These are phyloP conservation scores for Apis dorsata DNA, from an alignment of 1,140 invertebrate genomes.

Conservation along the genomic window DNA sequence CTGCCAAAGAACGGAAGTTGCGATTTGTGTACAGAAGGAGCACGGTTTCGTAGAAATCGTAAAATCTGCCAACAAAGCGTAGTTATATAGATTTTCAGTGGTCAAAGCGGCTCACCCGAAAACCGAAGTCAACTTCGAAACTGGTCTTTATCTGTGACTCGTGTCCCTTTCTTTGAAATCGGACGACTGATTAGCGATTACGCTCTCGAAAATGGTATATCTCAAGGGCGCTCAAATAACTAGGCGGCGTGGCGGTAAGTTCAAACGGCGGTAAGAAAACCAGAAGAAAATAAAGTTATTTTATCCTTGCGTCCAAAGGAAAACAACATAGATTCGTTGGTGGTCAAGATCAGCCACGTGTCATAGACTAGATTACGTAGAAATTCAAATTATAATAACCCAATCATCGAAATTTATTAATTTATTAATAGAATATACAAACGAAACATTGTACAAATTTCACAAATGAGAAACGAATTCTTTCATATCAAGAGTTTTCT, in stretches of 20 bases:
- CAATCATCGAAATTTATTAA: no score
- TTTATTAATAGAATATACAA: background rate
- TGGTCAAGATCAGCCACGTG: conserved; percentile 10
- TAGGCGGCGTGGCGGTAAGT: conserved; percentile 57
- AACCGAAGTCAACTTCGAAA: conserved; percentile 20
- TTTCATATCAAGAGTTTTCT: background rate
- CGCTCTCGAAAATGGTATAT: conserved; percentile 51
- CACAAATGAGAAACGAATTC: background rate
- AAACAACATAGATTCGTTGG: conserved; percentile 14
- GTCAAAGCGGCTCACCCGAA: conserved; percentile 9
- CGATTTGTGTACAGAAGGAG: conserved; percentile 13
- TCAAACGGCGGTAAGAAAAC: conserved; percentile 47
- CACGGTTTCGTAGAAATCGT: conserved; percentile 51
- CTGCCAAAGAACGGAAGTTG: background rate
- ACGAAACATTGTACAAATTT: background rate
- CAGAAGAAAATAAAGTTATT: conserved; percentile 60
- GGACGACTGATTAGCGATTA: conserved; percentile 61
- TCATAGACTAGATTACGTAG: background rate
- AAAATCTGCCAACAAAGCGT: conserved; percentile 45
- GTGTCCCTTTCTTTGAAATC: conserved; percentile 51
- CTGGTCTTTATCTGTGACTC: conserved; percentile 44
- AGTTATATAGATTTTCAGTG: conserved; percentile 36
- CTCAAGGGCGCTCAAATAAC: conserved; percentile 58
- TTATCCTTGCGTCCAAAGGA: conserved; percentile 48
- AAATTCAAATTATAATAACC: no score